These are phyloP conservation scores for Caradrina kadenii DNA, from an alignment of 2,888 invertebrate species.

Conservation along the genomic window DNA sequence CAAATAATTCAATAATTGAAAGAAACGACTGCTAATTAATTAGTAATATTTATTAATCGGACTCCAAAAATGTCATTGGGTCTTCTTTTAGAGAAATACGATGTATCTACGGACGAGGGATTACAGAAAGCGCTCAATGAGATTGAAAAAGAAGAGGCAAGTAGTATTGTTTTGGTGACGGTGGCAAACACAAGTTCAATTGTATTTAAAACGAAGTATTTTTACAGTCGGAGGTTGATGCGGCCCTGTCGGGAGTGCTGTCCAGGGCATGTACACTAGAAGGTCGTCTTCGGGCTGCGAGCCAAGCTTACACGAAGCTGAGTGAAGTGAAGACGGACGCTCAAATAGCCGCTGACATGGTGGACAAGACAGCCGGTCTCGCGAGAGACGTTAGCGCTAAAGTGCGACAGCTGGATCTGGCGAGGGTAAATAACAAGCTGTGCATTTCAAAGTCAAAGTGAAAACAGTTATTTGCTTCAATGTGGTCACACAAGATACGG, in stretches of 20 bases:
- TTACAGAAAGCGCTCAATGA: slow-evolving; percentile 90
- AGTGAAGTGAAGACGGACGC: slow-evolving; percentile 94
- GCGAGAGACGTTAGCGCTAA: slow-evolving; percentile 98
- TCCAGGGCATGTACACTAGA: slow-evolving; percentile 94
- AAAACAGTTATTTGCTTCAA: no score
- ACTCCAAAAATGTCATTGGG: slow-evolving; percentile 75
- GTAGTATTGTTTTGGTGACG: slow-evolving; percentile 61
- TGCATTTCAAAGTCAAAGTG: background rate
- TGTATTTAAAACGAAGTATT: slow-evolving; percentile 32
- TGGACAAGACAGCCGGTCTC: slow-evolving; percentile 95
- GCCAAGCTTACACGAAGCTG: slow-evolving; percentile 95
- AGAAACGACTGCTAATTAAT: background rate
- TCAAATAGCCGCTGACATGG: slow-evolving; percentile 95
- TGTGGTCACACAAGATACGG: no score
- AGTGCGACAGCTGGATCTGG: slow-evolving; percentile 97
- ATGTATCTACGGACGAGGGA: slow-evolving; percentile 89
- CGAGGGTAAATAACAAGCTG: slow-evolving; percentile 92
- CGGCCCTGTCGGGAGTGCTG: slow-evolving; percentile 93
- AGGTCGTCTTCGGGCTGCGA: slow-evolving; percentile 94
- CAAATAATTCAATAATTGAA: slow-evolving; percentile 10
- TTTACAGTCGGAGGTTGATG: slow-evolving; percentile 92
- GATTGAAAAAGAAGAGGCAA: slow-evolving; percentile 91
- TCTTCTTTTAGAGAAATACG: slow-evolving; percentile 85
- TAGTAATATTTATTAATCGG: slow-evolving; percentile 2
- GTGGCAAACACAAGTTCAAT: slow-evolving; percentile 44